Base-by-base conservation (phyloP, 1,140 invertebrate genomes). In the Halictus rubicundus region DNA sequence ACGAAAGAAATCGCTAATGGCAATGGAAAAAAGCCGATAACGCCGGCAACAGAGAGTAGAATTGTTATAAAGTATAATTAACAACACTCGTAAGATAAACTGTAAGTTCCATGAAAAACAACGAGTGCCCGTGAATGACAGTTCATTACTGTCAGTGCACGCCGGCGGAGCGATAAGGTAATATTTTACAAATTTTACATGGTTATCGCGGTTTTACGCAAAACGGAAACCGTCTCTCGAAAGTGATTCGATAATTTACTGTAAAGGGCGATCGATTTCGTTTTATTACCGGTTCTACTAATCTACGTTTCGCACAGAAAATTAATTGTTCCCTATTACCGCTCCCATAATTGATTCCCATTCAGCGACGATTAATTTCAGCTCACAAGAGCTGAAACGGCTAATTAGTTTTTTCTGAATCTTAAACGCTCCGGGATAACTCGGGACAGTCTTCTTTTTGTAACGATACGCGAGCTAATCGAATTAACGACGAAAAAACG, bases 21-120 rank as follows among this genome's bases (percentile, higher is more conserved):
- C 2, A 66, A 75, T 0, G 16, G 32, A 42, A 32, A 10, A 63
- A 1, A 3, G 5, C 25, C 37, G 72, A 75, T 68, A 68, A 75
- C 0, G 16, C 2, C 23, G 19, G 37, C 10, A 16, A 54, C 19
- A 74, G 46, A 42, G 54, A 57, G 63, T 64, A 42, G 23, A 74
- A 82, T 77, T 77, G 23, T 83, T 65, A 77, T 54, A 77, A 82
- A 83, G 52, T n/a, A 49, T 68, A 66, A 83, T 83, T 82, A 78
- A 78, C 59, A 63, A 83, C 57, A 27, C 23, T n/a, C 21, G 46
- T 23, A 63, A 83, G 73, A 71, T 84, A 83, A 83, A 68, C n/a
- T 39, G 42, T 37, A 54, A 68, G 46, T 60, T 39, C 23, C 68
- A 73, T 73, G 61, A 83, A 60, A 68, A 83, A 52, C 60, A 68